Base-by-base conservation (phyloP, 2,888 invertebrate genomes). In the Drymonia ruficornis region DNA sequence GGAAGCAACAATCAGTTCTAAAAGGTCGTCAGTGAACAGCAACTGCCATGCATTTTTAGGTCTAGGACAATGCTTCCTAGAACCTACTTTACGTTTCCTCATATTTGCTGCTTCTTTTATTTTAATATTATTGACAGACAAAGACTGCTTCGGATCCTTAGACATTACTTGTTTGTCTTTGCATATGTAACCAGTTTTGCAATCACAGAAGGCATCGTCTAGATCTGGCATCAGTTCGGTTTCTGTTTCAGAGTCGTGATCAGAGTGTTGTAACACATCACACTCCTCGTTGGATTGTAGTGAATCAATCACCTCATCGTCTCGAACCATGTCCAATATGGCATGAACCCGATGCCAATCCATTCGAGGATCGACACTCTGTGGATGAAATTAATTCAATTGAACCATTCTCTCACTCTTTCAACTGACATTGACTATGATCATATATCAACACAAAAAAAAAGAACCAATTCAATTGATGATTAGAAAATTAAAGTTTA, bases 331-430 rank as follows among this genome's bases (percentile, higher is more conserved):
- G 71, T 86, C 84, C 86, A 90, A 83, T 74, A 92, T 92, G 55
- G 91, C 89, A 86, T 89, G 86, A 54, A 91, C 92, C 56, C 91
- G 87, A 61, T 86, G 87, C 92, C 92, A 92, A 84, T 92, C 91
- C 87, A 87, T 89, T 76, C 91, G 83, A 51, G 92, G 92, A 82
- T 92, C 92, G 80, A 89, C 81, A 88, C 79, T 93, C 92, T 92
- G 92, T 81, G 91, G 81, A 91, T 83, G 79, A 91, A 89, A 91
- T 89, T 78, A 90, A 87, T 80, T 77, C 80, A 84, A 76, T 85
- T 89, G 83, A 88, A 89, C 90, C 78, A 89, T 89, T 84, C 87
- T 80, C 76, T 60, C 72, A 77, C 78, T 54, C 51, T 48, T 49
- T 7, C 4, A 36, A 31, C 7, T 47, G 40, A 6, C 34, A 5